Base-by-base conservation (phyloP, 1,140 invertebrate species). In the Babylonia areolata region DNA sequence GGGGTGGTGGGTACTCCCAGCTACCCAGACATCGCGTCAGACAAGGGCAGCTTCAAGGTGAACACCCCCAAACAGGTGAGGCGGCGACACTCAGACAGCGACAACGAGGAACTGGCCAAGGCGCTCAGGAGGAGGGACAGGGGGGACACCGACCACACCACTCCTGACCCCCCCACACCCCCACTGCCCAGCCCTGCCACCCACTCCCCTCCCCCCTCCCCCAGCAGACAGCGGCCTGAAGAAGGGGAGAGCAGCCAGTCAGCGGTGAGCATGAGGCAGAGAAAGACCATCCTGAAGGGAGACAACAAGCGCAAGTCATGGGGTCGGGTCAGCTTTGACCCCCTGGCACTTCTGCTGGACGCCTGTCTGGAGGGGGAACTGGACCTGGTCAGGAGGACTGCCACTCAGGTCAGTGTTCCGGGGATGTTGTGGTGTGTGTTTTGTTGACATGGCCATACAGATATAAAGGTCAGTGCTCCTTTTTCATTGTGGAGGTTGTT, bases 281-380 rank as follows among this genome's bases (percentile, higher is more conserved):
- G 89, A 69, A 93, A 93, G 86, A 90, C 91, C n/a, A 92, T 92
- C 86, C 87, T 23, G 5, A 92, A 90, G 77, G 84, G 79, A 79
- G 85, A 82, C 20, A 88, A 87, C 85, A 87, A 88, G 17, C 87
- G 84, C 11, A 91, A 90, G 71, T 39, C 92, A 73, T 87, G 97
- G 88, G 91, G 91, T 46, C 85, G 98, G 88, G 99, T 99, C 17
- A 99, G 98, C 93, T 99, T 99, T 93, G 99, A 99, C 95, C 99
- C 99, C 17, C 95, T 99, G 82, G 99, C 99, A 3, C 95, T 99
- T 39, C 95, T 99, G 17, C 95, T 99, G 88, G 99, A 99, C 94
- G 99, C 99, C 37, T 99, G 99, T 90, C 95, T 99, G 77, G 99
- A 99, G 95, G 99, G 99, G 40, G 99, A 99, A 95, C 95, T 99